phyloP scores from a whole-genome alignment of 2,888 invertebrate genomes.

The Ophion costatus region DNA sequence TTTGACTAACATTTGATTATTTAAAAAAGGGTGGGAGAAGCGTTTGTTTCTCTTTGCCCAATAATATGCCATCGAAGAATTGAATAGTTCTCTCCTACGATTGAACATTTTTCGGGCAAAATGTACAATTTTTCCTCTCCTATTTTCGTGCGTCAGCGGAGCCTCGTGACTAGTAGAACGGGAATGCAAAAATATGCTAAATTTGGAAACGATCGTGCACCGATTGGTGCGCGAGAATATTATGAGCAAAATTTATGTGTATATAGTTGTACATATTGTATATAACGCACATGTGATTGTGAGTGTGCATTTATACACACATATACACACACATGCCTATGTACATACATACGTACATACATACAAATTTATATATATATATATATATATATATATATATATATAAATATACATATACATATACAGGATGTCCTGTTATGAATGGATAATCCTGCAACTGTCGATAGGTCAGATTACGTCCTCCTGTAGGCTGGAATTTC shows the following conservation, averaged over 20 bases:
- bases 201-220: slow-evolving; percentile 55
- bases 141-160: not conserved
- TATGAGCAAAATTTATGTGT: slow-evolving; percentile 5
- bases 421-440: too few species aligned
- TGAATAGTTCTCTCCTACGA: not conserved
- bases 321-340: not conserved
- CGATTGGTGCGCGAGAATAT: slow-evolving; percentile 22
- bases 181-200: slow-evolving; percentile 66
- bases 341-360: not conserved
- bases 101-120: too few species aligned
- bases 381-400: not conserved
- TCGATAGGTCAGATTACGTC: too few species aligned
- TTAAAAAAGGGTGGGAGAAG: not conserved
- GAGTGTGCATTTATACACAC: not conserved
- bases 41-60: not conserved
- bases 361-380: not conserved
- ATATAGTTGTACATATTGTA: slow-evolving; percentile 4
- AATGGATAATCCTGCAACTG: too few species aligned
- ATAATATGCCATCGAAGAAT: not conserved
- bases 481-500: too few species aligned
- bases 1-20: not conserved
- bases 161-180: slow-evolving; percentile 15
- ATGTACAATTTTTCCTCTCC: not conserved
- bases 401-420: not conserved
- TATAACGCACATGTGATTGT: not conserved